Evolutionary conservation across 2,797 vertebrate species (phyloP).

Genomic region (Peromyscus attwateri): DNA sequence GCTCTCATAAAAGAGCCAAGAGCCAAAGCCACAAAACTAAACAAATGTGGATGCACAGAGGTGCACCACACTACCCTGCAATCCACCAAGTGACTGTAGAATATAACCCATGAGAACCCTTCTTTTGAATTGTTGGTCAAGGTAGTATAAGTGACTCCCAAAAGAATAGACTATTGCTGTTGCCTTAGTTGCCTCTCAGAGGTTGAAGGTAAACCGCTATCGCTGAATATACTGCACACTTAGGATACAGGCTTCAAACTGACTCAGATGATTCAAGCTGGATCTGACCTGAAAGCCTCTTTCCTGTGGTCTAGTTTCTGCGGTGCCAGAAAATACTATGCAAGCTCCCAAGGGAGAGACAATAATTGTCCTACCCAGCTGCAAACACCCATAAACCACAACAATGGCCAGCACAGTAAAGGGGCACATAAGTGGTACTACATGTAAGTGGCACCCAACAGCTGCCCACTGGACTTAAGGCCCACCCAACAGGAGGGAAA

Average conservation of each 20-base stretch:
- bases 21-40: background rate
- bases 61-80: accelerated
- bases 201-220: background rate
- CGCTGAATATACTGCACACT: background rate
- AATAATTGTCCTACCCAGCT: background rate
- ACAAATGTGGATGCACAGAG: too few species aligned
- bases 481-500: background rate
- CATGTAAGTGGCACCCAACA: background rate
- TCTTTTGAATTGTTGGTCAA: background rate
- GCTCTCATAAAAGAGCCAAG: background rate
- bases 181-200: background rate
- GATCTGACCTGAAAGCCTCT: background rate
- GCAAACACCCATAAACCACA: background rate
- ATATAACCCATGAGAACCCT: background rate
- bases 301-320: background rate
- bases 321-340: background rate
- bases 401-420: background rate
- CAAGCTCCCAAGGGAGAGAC: background rate
- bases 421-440: background rate
- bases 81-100: background rate
- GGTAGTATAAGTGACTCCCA: background rate
- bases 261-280: background rate
- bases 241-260: background rate
- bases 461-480: background rate
- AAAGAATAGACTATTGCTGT: background rate